A percentile compares a stretch with the other conserved stretches of the same genome.
These are phyloP conservation scores for Lasiommata megera DNA, from an alignment of 2,888 invertebrate genomes.

Conservation along the genomic window DNA sequence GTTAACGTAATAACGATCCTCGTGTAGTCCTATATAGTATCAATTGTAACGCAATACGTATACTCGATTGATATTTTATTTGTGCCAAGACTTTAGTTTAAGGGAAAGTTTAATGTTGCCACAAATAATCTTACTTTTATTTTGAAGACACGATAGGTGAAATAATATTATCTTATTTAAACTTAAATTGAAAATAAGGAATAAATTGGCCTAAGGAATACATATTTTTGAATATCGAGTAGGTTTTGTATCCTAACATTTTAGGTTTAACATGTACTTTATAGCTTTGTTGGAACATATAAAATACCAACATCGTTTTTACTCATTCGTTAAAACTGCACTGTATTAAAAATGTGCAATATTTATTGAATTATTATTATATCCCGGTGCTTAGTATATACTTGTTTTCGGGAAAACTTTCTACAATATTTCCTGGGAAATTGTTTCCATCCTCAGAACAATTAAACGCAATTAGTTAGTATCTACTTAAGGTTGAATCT, in stretches of 20 bases:
- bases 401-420: slow-evolving; percentile 32
- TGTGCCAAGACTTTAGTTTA: slow-evolving; percentile 75
- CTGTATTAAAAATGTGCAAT: slow-evolving; percentile 57
- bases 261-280: slow-evolving; percentile 47
- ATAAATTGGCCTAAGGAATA: slow-evolving; percentile 73
- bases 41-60: slow-evolving; percentile 37
- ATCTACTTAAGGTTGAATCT: slow-evolving; percentile 49
- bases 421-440: slow-evolving; percentile 10
- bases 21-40: slow-evolving; percentile 30
- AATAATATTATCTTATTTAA: slow-evolving; percentile 46
- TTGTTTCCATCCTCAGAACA: slow-evolving; percentile 66
- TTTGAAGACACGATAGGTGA: slow-evolving; percentile 42
- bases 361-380: slow-evolving; percentile 45
- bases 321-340: slow-evolving; percentile 52
- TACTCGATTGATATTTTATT: slow-evolving; percentile 63
- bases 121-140: slow-evolving; percentile 36
- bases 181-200: slow-evolving; percentile 47
- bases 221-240: slow-evolving; percentile 63
- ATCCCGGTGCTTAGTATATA: slow-evolving; percentile 56
- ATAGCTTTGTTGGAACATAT: slow-evolving; percentile 30
- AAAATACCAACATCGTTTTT: slow-evolving; percentile 29
- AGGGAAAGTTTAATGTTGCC: slow-evolving; percentile 53
- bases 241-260: slow-evolving; percentile 62
- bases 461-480: slow-evolving; percentile 51
- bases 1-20: slow-evolving; percentile 37